Evolutionary conservation across 2,888 invertebrate genomes (phyloP).

Genomic region (Lasioglossum villosulum): DNA sequence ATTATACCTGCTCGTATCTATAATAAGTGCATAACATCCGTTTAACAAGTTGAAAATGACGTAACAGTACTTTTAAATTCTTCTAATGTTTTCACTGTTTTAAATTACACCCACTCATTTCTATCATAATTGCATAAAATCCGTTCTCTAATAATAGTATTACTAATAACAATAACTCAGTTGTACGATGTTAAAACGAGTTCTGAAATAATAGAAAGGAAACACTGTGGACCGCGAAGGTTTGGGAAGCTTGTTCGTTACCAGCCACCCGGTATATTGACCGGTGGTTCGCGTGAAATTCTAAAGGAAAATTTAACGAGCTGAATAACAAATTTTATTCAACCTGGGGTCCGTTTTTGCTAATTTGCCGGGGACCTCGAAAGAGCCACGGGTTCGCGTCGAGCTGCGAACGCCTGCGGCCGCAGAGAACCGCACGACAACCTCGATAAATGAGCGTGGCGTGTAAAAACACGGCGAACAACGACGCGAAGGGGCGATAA

Average conservation of each 20-base stretch:
- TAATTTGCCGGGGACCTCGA: constrained; percentile 18
- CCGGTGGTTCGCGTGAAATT: not conserved
- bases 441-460: constrained; percentile 40
- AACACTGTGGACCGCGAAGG: not conserved
- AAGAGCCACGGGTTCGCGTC: constrained; percentile 1
- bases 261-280: not conserved
- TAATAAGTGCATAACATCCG: too few species aligned
- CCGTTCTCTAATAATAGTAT: too few species aligned
- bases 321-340: constrained; percentile 14
- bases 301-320: constrained; percentile 11
- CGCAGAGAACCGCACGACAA: constrained; percentile 13
- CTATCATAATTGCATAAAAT: too few species aligned
- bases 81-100: too few species aligned
- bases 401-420: not conserved
- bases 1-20: too few species aligned
- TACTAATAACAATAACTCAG: not conserved
- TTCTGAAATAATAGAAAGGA: not conserved
- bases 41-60: too few species aligned
- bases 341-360: not conserved
- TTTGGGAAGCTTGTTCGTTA: not conserved
- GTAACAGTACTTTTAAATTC: too few species aligned
- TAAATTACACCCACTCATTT: too few species aligned
- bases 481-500: constrained; percentile 36
- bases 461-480: constrained; percentile 32
- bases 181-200: not conserved